A percentile compares a stretch with the other conserved stretches of the same genome.
phyloP scores from a whole-genome alignment of 1,140 invertebrate species.

The Hypothenemus hampei region DNA sequence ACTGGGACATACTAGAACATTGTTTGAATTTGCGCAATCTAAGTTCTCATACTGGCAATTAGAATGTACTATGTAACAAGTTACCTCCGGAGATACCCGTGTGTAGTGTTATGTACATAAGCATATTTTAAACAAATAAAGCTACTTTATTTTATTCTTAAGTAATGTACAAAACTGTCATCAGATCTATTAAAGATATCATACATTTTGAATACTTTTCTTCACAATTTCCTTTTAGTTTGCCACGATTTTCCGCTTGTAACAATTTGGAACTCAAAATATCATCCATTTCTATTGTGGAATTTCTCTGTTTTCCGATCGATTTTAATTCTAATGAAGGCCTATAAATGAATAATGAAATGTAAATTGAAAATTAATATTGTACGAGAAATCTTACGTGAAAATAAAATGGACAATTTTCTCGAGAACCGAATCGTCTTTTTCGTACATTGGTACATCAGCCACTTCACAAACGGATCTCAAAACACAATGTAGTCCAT shows the following conservation, averaged over 20 bases:
- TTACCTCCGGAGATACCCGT: no score
- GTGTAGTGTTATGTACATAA: no score
- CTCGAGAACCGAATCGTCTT: conserved; percentile 27
- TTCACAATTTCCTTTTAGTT: conserved; percentile 23
- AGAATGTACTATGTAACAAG: no score
- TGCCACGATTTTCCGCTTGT: conserved; percentile 30
- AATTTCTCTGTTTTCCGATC: conserved; percentile 8
- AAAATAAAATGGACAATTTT: conserved; percentile 34
- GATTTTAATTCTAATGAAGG: conserved; percentile 29
- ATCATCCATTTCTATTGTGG: neutral
- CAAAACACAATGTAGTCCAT: conserved; percentile 29
- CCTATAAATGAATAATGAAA: conserved; percentile 26
- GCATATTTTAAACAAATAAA: neutral
- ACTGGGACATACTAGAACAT: no score
- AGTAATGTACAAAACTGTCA: conserved; percentile 32
- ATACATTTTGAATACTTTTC: conserved; percentile 32
- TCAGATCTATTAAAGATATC: conserved; percentile 31
- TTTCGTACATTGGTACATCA: conserved; percentile 30
- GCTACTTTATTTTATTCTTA: conserved; percentile 1
- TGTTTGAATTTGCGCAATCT: no score
- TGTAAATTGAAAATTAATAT: neutral
- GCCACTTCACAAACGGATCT: conserved; percentile 32
- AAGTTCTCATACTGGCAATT: no score
- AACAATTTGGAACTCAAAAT: conserved; percentile 22
- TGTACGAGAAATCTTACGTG: conserved; percentile 34